Percentiles rank a stretch among this genome's conserved stretches.
These are phyloP conservation scores for Regulus satrapa DNA, from an alignment of 2,113 vertebrate species.

Conservation along the genomic window DNA sequence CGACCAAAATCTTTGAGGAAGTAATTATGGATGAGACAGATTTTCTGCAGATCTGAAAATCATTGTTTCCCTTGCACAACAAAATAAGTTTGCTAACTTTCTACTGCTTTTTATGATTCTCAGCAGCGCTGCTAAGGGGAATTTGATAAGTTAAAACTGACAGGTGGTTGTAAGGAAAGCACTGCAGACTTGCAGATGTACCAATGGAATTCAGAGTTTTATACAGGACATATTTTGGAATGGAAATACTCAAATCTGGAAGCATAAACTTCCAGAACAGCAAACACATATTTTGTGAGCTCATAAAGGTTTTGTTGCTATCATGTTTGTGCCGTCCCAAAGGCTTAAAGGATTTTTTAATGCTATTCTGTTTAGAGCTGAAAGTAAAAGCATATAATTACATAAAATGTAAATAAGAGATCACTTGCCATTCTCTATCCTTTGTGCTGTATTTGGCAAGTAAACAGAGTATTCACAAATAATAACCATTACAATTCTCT, in stretches of 20 bases:
- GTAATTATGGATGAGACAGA: neutral
- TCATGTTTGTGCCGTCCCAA: neutral
- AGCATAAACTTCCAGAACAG: neutral
- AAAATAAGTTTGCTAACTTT: neutral
- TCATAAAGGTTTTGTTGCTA: neutral
- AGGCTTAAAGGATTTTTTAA: neutral
- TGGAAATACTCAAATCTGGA: neutral
- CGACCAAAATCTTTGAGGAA: neutral
- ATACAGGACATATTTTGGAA: neutral
- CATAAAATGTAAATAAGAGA: neutral
- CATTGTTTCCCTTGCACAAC: neutral
- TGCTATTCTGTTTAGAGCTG: neutral
- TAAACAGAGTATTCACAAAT: neutral
- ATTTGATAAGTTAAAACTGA: neutral
- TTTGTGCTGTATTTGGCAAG: neutral
- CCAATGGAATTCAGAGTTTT: neutral
- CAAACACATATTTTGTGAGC: neutral
- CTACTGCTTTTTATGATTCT: neutral
- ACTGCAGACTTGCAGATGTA: neutral
- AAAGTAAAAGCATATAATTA: neutral
- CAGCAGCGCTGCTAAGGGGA: neutral
- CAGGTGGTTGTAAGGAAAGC: neutral
- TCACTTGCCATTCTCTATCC: neutral
- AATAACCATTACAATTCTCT: neutral
- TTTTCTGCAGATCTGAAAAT: neutral